Evolutionary conservation across 2,113 vertebrate species (phyloP), one percentile per base, ranked within the genome.

Genomic region (Rhinolophus ferrumequinum): DNA sequence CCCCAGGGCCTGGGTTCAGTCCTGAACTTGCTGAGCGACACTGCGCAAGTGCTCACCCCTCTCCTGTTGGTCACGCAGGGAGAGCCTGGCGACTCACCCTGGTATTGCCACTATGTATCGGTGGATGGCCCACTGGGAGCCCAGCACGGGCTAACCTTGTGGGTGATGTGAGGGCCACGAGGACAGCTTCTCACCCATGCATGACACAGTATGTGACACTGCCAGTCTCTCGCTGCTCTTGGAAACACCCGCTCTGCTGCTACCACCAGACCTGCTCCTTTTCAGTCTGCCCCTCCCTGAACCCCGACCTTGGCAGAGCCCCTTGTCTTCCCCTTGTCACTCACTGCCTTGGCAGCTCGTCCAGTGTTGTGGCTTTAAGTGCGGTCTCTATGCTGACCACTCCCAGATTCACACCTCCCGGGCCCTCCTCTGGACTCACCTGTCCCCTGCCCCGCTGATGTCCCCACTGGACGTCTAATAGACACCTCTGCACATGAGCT

Each of bases 81-180:
- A n/a, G 13, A 15, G 41, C 44, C 5, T 28, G 0, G 0, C 1
- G 1, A n/a, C 44, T n/a, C 11, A 3, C 38, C 54, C 30, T 13
- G 35, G 52, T 9, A 1, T 38, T 5, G 3, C 8, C 3, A 5
- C 62, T 7, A 2, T 8, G 60, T 83, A 3, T 0, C 13, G 70
- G 67, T 19, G n/a, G 26, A 13, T 4, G 21, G 2, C 33, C 33
- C 10, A 0, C 47, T 21, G 10, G 4, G 64, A 14, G 16, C 11
- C 56, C 24, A 3, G 81, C 56, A 2, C 47, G 10, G 28, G 44
- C 8, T 0, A 62, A 38, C 66, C 47, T 28, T 1, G 24, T 3
- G 10, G 18, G 54, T 54, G 21, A 44, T 6, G 47, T 5, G 38
- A 13, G 56, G 69, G n/a, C 41, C 67, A 0, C 0, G 2, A 44